Percentiles rank a stretch among this genome's conserved stretches.
These are phyloP conservation scores for Pachyuromys duprasi DNA, from an alignment of 2,797 vertebrate genomes.

Conservation along the genomic window DNA sequence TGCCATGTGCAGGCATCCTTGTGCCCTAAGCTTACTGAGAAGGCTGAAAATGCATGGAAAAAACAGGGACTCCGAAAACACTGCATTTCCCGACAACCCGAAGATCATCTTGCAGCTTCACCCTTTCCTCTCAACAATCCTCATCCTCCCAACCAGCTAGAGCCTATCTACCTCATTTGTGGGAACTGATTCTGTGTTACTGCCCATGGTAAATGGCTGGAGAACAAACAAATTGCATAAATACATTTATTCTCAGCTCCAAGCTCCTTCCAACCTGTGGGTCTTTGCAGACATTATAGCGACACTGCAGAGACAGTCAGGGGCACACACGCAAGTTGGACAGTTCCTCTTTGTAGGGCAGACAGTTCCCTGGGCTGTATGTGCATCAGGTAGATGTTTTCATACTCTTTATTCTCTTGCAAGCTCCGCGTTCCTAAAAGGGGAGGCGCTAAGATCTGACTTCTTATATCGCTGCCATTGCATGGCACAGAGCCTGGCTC, in stretches of 20 bases:
- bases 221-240: not conserved
- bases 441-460: not conserved
- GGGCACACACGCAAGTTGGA: not conserved
- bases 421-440: not conserved
- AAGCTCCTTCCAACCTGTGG: not conserved
- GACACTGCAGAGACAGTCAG: not conserved
- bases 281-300: not conserved
- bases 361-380: too few species aligned
- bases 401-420: not conserved
- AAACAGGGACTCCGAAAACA: not conserved
- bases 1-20: not conserved
- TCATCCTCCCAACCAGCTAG: not conserved
- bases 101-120: not conserved
- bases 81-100: slow-evolving; percentile 41
- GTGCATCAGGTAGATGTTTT: not conserved
- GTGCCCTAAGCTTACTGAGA: not conserved
- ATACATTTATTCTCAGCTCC: not conserved
- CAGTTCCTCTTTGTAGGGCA: not conserved
- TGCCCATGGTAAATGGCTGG: not conserved
- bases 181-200: not conserved
- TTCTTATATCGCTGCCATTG: not conserved
- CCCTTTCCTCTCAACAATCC: not conserved
- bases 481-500: not conserved
- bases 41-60: not conserved
- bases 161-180: not conserved